Evolutionary conservation across 2,113 vertebrate genomes (phyloP), one percentile per base, ranked within the genome.

Genomic region (Xiphias gladius): DNA sequence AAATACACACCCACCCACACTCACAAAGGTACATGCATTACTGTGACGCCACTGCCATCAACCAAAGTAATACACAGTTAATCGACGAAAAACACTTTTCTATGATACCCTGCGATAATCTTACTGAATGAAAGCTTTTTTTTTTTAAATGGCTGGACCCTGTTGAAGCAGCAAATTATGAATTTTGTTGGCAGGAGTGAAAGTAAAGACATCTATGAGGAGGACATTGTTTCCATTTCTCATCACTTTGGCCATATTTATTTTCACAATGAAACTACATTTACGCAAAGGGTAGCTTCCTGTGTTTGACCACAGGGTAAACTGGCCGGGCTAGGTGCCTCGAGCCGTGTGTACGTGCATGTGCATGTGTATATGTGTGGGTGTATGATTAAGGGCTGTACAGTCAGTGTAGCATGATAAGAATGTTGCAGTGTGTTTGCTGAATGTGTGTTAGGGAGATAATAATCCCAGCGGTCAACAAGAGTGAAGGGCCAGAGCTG

Each of bases 381-480:
- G 80, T 79, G 85, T 66, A 3, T 69, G 65, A 87, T 84, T 86
- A 73, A 74, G 41, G n/a, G 72, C 71, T 85, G 75, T 78, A 73
- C 65, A 73, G 79, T 83, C 85, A 87, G 84, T 63, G 80, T 74
- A 52, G 85, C 79, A 79, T 79, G 88, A 92, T 93, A 88, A 93
- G 88, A 91, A 89, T 90, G 87, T 86, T 86, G 88, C 84, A 69
- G 88, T 88, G 90, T 88, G 88, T 93, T 92, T 92, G 89, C 87
- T 82, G 85, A 90, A 85, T 87, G 90, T 93, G 92, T 90, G 92
- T 92, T 82, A n/a, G 70, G 65, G 85, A 93, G 93, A 94, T 92
- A 94, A 94, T 92, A 93, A 92, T 93, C 91, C 91, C 92, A 91
- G 88, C 54, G 88, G 94, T 95, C 89, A 95, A 93, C 90, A 92